Percentiles rank a stretch among this genome's conserved stretches.
Evolutionary conservation across 2,888 invertebrate genomes (phyloP).

Genomic region (Camponotus fellah): DNA sequence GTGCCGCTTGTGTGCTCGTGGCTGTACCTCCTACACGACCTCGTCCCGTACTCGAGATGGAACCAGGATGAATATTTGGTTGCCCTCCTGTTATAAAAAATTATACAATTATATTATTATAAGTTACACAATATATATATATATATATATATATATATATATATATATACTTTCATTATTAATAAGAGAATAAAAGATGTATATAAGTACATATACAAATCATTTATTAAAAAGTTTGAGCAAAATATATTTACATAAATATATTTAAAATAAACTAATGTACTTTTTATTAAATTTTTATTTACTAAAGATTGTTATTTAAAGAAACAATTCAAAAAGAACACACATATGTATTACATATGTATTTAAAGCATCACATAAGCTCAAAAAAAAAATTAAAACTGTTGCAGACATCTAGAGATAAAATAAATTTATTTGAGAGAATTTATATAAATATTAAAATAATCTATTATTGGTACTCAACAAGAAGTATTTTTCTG

Average conservation of each 20-base stretch:
- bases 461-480: background rate
- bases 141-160: background rate
- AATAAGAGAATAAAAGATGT: background rate
- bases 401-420: background rate
- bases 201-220: background rate
- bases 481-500: background rate
- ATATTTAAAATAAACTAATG: background rate
- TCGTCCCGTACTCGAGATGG: slow-evolving; percentile 89
- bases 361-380: background rate
- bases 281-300: background rate
- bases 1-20: slow-evolving; percentile 89
- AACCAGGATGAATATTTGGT: slow-evolving; percentile 89
- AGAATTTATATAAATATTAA: background rate
- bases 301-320: background rate
- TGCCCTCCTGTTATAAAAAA: slow-evolving; percentile 85
- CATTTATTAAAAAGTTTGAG: background rate
- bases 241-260: background rate
- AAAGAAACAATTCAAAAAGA: background rate
- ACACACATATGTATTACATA: background rate
- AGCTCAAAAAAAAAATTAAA: background rate
- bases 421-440: background rate
- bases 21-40: slow-evolving; percentile 88
- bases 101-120: background rate
- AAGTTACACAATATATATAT: background rate
- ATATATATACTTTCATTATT: background rate